Evolutionary conservation across 1,140 invertebrate species (phyloP).

Genomic region (Chironomus tepperi): DNA sequence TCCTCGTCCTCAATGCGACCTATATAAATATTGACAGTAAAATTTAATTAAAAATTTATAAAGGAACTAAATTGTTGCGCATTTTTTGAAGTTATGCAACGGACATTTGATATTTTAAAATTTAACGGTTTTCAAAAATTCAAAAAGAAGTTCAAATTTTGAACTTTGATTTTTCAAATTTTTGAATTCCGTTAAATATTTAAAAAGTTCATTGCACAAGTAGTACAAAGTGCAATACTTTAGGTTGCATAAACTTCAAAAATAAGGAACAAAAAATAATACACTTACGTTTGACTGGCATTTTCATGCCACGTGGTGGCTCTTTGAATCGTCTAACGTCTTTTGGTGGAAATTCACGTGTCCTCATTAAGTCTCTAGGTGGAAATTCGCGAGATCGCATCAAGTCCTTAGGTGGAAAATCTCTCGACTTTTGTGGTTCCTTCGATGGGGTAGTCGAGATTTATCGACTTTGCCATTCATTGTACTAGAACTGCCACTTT

Average conservation of each 20-base stretch:
- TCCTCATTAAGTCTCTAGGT: conserved; percentile 40
- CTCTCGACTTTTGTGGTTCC: conserved; percentile 32
- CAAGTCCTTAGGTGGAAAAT: conserved; percentile 42
- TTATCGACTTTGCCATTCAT: no score
- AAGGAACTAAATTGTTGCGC: conserved; percentile 19
- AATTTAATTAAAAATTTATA: no score
- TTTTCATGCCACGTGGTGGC: conserved; percentile 31
- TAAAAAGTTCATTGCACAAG: no score
- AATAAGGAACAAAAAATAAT: conserved; percentile 28
- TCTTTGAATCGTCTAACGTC: conserved; percentile 37
- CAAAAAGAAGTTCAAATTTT: no score
- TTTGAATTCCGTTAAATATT: conserved; percentile 15
- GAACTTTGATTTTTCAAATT: no score
- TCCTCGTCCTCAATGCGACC: conserved; percentile 57
- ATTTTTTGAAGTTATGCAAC: background rate
- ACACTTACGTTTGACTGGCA: conserved; percentile 35
- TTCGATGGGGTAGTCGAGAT: conserved; percentile 27
- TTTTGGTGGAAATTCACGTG: conserved; percentile 45
- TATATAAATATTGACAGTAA: conserved; percentile 39
- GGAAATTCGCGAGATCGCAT: conserved; percentile 43
- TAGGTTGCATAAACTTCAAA: no score
- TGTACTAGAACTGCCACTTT: background rate
- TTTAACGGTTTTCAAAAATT: no score
- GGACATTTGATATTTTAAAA: background rate
- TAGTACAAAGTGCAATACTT: no score